Conservation (phyloP, 2,888 invertebrate genomes). For the Drosophila macrospina region DNA sequence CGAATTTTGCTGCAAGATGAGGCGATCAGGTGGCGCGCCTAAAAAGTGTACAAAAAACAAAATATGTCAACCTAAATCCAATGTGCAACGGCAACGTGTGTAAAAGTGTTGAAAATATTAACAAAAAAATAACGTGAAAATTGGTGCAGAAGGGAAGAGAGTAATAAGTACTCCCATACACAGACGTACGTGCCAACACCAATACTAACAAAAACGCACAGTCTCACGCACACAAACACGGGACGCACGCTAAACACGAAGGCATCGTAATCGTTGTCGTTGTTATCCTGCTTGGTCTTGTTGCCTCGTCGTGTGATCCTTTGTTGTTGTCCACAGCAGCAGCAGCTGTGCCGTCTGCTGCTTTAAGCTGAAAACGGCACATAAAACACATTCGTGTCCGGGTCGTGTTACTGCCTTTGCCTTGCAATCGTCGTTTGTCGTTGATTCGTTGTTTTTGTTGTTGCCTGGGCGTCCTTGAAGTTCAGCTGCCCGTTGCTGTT, state of each 20-base stretch:
- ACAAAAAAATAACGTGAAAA: constrained; percentile 41
- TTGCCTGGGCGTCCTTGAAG: constrained; percentile 64
- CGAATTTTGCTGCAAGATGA: constrained; percentile 62
- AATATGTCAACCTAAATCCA: constrained; percentile 35
- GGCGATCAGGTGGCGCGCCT: constrained; percentile 66
- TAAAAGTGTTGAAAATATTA: constrained; percentile 37
- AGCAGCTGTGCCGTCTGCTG: constrained; percentile 59
- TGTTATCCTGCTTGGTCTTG: constrained; percentile 62
- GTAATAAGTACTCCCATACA: constrained; percentile 41
- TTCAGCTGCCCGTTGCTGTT: constrained; percentile 37
- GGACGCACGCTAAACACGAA: constrained; percentile 40
- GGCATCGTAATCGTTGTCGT: constrained; percentile 43
- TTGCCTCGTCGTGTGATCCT: constrained; percentile 64
- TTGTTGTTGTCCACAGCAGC: constrained; percentile 52
- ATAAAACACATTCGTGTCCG: constrained; percentile 45
- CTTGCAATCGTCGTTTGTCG: constrained; percentile 34
- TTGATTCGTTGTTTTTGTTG: constrained; percentile 43
- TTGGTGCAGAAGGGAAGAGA: constrained; percentile 34
- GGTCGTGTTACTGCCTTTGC: constrained; percentile 42
- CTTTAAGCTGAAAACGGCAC: constrained; percentile 38
- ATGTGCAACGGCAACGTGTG: constrained; percentile 53
- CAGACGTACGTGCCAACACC: constrained; percentile 46
- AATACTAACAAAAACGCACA: constrained; percentile 26
- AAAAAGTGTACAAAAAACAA: constrained; percentile 52
- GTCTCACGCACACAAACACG: constrained; percentile 26